Evolutionary conservation across 2,113 vertebrate genomes (phyloP).

Genomic region (Microcebus jonahi): DNA sequence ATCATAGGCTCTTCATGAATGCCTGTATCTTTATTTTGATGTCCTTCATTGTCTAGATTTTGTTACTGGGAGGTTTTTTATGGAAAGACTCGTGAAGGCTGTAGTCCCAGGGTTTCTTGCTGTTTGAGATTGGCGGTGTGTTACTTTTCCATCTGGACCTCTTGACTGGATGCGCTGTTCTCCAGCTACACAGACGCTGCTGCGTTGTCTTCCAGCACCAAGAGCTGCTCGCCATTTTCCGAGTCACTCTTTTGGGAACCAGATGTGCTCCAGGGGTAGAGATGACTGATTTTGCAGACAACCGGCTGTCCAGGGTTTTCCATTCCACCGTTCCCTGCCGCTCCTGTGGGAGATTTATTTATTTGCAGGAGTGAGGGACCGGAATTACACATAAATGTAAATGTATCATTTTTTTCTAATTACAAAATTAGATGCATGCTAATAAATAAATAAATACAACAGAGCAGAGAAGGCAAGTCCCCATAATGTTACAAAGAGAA

Average conservation of each 20-base stretch:
- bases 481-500: not conserved
- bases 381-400: not conserved
- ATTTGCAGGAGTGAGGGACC: not conserved
- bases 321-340: not conserved
- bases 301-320: not conserved
- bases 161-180: not conserved
- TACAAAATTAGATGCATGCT: not conserved
- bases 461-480: not conserved
- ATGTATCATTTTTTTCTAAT: not conserved
- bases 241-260: not conserved
- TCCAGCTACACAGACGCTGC: not conserved
- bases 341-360: not conserved
- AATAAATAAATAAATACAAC: not conserved
- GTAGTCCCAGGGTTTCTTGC: not conserved
- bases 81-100: not conserved
- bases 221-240: not conserved
- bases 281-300: not conserved
- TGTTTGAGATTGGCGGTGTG: not conserved
- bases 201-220: rapidly evolving
- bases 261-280: not conserved
- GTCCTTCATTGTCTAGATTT: not conserved
- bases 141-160: not conserved
- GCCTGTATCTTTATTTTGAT: not conserved
- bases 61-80: not conserved
- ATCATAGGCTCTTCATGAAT: not conserved